A percentile compares a stretch with the other conserved stretches of the same genome.
These are phyloP conservation scores for Bufotes viridis DNA, from an alignment of 2,797 vertebrate species.

Conservation along the genomic window DNA sequence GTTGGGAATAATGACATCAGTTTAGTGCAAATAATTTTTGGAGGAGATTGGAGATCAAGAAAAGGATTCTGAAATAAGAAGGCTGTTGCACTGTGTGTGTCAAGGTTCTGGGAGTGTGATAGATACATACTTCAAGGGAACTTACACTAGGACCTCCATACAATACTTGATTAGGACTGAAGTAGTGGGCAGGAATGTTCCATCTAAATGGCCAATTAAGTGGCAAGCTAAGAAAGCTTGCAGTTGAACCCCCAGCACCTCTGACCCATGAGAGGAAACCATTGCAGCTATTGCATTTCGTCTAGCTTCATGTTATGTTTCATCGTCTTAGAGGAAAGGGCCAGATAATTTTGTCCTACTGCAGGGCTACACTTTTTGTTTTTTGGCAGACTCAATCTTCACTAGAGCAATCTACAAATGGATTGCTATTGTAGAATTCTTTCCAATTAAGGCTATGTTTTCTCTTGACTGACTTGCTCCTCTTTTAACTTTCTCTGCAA, in stretches of 20 bases:
- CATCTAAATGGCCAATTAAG: neutral
- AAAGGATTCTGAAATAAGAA: neutral
- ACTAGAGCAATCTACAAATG: no score
- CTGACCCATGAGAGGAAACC: neutral
- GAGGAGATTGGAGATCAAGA: neutral
- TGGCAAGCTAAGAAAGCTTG: neutral
- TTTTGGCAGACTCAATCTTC: no score
- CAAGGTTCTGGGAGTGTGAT: neutral
- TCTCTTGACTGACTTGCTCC: no score
- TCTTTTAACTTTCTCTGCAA: no score
- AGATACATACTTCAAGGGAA: neutral
- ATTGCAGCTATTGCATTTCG: no score
- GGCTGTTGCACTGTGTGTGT: neutral
- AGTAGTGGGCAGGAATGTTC: neutral
- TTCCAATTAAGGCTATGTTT: no score
- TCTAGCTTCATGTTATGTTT: no score
- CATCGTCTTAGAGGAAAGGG: no score
- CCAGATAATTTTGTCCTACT: no score
- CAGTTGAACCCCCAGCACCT: neutral
- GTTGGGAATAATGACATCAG: constrained; percentile 17
- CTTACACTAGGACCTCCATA: neutral
- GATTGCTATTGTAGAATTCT: no score
- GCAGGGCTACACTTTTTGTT: no score
- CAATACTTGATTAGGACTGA: neutral
- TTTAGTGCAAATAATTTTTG: neutral